A percentile compares a stretch with the other conserved stretches of the same genome.
Evolutionary conservation across 1,140 invertebrate species (phyloP).

Genomic region (Gerris buenoi): DNA sequence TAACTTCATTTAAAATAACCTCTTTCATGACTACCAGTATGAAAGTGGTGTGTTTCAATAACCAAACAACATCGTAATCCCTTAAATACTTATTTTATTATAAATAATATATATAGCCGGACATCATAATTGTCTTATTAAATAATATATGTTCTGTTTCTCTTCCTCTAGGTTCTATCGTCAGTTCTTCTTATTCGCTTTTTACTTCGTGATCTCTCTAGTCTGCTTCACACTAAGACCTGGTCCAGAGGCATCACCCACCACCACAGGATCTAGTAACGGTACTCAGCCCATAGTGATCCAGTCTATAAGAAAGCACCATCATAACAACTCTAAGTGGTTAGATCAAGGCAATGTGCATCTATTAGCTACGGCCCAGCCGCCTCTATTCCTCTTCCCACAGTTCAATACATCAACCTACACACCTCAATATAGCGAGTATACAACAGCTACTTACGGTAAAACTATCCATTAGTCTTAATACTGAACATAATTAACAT

Average conservation of each 20-base stretch:
- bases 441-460: too few species aligned
- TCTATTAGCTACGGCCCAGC: not conserved
- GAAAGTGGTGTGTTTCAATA: too few species aligned
- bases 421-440: too few species aligned
- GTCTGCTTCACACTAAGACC: constrained; percentile 76
- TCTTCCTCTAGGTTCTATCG: constrained; percentile 71
- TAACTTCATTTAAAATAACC: too few species aligned
- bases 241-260: constrained; percentile 38
- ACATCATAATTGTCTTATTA: too few species aligned
- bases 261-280: not conserved
- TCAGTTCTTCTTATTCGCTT: constrained; percentile 75
- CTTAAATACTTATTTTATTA: too few species aligned
- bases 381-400: not conserved
- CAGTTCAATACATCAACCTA: not conserved
- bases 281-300: not conserved
- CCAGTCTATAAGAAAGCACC: not conserved
- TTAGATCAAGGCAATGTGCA: not conserved
- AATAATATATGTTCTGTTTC: too few species aligned
- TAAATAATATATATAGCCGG: too few species aligned
- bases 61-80: too few species aligned
- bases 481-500: too few species aligned
- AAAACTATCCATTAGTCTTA: too few species aligned
- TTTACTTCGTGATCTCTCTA: constrained; percentile 77
- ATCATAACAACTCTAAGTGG: not conserved
- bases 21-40: too few species aligned